A percentile compares a stretch with the other conserved stretches of the same genome.
Evolutionary conservation across 2,113 vertebrate genomes (phyloP).

Genomic region (Cheirogaleus medius): DNA sequence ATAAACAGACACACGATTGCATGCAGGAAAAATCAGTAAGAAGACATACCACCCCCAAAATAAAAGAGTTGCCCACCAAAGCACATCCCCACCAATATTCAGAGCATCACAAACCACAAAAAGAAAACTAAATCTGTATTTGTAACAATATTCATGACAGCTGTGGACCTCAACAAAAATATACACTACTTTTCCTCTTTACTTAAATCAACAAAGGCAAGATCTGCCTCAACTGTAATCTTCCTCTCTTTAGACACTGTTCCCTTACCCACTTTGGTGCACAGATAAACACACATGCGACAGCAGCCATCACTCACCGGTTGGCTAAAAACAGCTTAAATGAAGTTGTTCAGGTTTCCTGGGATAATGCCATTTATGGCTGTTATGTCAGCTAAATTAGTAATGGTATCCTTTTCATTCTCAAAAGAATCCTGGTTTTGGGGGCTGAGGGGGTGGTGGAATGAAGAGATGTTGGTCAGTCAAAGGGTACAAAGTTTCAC

Average conservation of each 20-base stretch:
- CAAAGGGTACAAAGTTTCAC: not conserved
- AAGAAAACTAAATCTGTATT: not conserved
- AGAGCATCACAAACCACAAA: not conserved
- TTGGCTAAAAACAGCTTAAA: not conserved
- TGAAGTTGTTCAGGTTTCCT: not conserved
- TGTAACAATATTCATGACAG: not conserved
- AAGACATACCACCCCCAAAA: slow-evolving; percentile 22
- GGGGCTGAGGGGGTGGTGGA: not conserved
- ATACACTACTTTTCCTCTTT: slow-evolving; percentile 10
- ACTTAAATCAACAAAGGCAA: not conserved
- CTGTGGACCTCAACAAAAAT: slow-evolving; percentile 17
- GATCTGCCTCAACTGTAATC: not conserved
- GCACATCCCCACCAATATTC: not conserved
- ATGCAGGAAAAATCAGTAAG: slow-evolving; percentile 35
- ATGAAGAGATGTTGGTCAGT: not conserved
- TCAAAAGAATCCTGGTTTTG: slow-evolving; percentile 16
- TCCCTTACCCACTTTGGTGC: not conserved
- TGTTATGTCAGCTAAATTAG: not conserved
- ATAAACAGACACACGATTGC: not conserved
- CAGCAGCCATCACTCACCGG: not conserved
- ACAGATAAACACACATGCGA: not conserved
- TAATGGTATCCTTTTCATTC: not conserved
- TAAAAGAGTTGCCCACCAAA: slow-evolving; percentile 23
- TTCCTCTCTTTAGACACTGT: not conserved
- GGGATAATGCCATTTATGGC: not conserved